phyloP scores from a whole-genome alignment of 2,888 invertebrate genomes.

The Dexiosoma caninum region DNA sequence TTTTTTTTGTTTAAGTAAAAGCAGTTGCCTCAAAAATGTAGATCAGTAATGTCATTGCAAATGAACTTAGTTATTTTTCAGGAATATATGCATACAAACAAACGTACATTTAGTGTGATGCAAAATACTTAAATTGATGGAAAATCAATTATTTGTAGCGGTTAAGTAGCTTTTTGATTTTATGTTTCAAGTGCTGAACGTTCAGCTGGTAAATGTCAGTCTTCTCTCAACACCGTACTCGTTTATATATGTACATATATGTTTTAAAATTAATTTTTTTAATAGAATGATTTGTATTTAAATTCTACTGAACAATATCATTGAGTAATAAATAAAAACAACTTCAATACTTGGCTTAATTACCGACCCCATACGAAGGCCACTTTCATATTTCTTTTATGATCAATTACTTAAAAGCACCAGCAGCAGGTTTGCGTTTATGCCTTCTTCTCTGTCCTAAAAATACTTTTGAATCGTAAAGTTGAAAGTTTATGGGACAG shows the following conservation, averaged over 20 bases:
- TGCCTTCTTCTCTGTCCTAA: not conserved
- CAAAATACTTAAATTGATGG: not conserved
- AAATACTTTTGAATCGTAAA: slow-evolving; percentile 21
- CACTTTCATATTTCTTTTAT: not conserved
- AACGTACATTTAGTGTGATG: too few relatives aligned
- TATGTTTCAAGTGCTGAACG: too few relatives aligned
- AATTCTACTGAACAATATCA: not conserved
- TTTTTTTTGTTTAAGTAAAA: not conserved
- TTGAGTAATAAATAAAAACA: not conserved
- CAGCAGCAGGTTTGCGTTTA: not conserved
- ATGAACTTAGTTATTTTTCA: too few relatives aligned
- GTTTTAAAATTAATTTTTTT: too few relatives aligned
- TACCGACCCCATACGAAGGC: not conserved
- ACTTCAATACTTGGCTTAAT: not conserved
- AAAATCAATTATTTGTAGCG: not conserved
- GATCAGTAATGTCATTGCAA: slow-evolving; percentile 1
- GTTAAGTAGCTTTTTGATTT: too few relatives aligned
- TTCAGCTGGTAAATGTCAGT: too few relatives aligned
- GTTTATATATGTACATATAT: too few relatives aligned
- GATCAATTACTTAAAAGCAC: slow-evolving; percentile 7
- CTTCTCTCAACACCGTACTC: too few relatives aligned
- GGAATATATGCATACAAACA: not conserved
- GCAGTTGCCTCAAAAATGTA: not conserved
- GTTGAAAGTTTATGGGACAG: slow-evolving; percentile 49
- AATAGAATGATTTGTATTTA: not conserved